Percentiles rank a stretch among this genome's conserved stretches.
These are phyloP conservation scores for Geophilus truncorum DNA, from an alignment of 2,888 invertebrate genomes.

Conservation along the genomic window DNA sequence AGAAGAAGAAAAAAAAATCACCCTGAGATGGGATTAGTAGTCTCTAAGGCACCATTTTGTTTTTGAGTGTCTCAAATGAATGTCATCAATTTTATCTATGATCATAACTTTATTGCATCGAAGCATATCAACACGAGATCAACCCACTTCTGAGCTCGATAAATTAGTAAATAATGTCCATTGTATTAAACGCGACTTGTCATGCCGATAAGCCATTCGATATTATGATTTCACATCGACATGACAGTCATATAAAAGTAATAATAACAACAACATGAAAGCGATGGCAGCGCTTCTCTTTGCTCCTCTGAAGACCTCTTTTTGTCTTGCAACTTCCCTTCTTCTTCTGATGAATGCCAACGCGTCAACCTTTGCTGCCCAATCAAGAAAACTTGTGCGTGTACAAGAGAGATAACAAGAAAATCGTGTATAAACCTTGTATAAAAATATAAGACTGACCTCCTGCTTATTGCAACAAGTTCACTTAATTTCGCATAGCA, in stretches of 20 bases:
- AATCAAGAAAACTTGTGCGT: conserved; percentile 10
- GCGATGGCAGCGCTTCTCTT: background rate
- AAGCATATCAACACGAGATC: background rate
- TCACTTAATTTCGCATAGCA: background rate
- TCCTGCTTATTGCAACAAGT: background rate
- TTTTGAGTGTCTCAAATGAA: background rate
- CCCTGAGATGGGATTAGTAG: background rate
- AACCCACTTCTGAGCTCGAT: background rate
- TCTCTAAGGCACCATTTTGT: background rate
- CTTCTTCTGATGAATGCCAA: background rate
- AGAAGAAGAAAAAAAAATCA: conserved; percentile 1
- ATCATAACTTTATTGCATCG: background rate
- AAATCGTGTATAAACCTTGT: background rate
- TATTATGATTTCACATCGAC: background rate
- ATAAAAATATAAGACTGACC: conserved; percentile 4
- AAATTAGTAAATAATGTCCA: background rate
- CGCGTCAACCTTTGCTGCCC: background rate
- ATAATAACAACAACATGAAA: background rate
- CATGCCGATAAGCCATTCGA: background rate
- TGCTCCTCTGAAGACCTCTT: background rate
- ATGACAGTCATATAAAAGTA: too few relatives aligned
- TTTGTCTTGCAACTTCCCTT: background rate
- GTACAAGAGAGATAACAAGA: background rate
- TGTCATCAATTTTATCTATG: background rate
- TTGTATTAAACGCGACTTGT: conserved; percentile 10